Evolutionary conservation across 2,113 vertebrate species (phyloP).

Genomic region (Eretmochelys imbricata): DNA sequence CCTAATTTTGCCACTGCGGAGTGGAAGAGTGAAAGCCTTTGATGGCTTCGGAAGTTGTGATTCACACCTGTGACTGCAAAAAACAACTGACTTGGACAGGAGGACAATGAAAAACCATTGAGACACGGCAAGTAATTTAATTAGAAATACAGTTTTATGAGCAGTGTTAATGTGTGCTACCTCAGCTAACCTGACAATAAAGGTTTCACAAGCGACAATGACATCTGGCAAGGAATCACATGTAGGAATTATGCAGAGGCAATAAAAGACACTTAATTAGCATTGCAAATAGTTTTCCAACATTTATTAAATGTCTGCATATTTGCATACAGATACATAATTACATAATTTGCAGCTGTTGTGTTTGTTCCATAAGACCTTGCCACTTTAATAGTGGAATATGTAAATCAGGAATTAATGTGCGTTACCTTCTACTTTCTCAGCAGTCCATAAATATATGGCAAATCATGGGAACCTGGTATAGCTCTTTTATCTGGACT

Average conservation of each 20-base stretch:
- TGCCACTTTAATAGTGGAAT: slow-evolving; percentile 78
- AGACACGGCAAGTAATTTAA: slow-evolving; percentile 76
- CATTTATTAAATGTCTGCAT: slow-evolving; percentile 81
- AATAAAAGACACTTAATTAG: slow-evolving; percentile 84
- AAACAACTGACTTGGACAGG: slow-evolving; percentile 24
- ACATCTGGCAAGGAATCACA: slow-evolving; percentile 83
- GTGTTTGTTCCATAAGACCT: slow-evolving; percentile 80
- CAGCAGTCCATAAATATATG: slow-evolving; percentile 59
- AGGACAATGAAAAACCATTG: slow-evolving; percentile 67
- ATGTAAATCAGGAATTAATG: slow-evolving; percentile 77
- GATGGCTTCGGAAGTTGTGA: neutral
- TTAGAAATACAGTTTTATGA: slow-evolving; percentile 80
- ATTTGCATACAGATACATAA: slow-evolving; percentile 87
- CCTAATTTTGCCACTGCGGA: neutral
- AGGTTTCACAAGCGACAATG: slow-evolving; percentile 79
- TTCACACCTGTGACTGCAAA: neutral
- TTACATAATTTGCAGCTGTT: slow-evolving; percentile 87
- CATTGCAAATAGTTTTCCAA: slow-evolving; percentile 82
- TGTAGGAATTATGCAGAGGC: slow-evolving; percentile 82
- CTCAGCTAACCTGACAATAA: slow-evolving; percentile 84
- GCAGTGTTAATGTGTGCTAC: slow-evolving; percentile 76
- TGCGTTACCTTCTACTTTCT: slow-evolving; percentile 57
- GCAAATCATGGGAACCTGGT: slow-evolving; percentile 29
- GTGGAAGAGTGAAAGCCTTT: neutral
- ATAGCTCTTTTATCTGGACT: slow-evolving; percentile 34